Evolutionary conservation across 2,888 invertebrate species (phyloP).

Genomic region (Rhingia campestris): DNA sequence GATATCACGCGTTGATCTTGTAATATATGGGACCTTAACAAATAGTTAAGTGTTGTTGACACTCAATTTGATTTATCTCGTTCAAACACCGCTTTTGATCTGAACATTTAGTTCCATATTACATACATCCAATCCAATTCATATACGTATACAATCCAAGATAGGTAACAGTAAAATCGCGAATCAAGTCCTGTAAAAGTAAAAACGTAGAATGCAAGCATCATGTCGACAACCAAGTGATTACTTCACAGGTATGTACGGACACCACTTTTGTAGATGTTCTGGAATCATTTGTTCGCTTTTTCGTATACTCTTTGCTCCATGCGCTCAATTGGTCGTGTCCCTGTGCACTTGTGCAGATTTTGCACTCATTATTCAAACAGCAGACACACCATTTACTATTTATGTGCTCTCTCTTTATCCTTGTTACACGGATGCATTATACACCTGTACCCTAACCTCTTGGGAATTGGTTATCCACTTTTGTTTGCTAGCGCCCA

Average conservation of each 20-base stretch:
- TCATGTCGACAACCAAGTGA: conserved; percentile 27
- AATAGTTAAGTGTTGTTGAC: too few species aligned
- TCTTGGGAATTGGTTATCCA: neutral
- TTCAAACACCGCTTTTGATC: too few species aligned
- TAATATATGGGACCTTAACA: too few species aligned
- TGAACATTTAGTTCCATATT: too few species aligned
- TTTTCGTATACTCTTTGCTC: conserved; percentile 1
- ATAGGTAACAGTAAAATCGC: too few species aligned
- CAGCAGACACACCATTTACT: neutral
- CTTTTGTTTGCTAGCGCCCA: conserved; percentile 3
- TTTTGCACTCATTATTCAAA: conserved; percentile 35
- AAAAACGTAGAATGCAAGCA: conserved; percentile 16
- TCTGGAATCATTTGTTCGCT: conserved; percentile 28
- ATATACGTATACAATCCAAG: too few species aligned
- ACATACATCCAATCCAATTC: too few species aligned
- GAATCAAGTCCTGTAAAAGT: neutral
- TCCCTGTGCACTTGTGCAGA: conserved; percentile 6
- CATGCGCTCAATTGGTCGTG: neutral
- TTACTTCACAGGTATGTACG: conserved; percentile 2
- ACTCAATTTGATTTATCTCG: too few species aligned
- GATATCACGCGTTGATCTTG: too few species aligned
- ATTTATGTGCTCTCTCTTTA: neutral
- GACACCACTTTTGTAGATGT: conserved; percentile 1
- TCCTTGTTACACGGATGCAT: conserved; percentile 2
- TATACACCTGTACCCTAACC: conserved; percentile 7